Evolutionary conservation across 2,888 invertebrate species (phyloP), one percentile per base, ranked within the genome.

Genomic region (Lepetodrilus schrolli): DNA sequence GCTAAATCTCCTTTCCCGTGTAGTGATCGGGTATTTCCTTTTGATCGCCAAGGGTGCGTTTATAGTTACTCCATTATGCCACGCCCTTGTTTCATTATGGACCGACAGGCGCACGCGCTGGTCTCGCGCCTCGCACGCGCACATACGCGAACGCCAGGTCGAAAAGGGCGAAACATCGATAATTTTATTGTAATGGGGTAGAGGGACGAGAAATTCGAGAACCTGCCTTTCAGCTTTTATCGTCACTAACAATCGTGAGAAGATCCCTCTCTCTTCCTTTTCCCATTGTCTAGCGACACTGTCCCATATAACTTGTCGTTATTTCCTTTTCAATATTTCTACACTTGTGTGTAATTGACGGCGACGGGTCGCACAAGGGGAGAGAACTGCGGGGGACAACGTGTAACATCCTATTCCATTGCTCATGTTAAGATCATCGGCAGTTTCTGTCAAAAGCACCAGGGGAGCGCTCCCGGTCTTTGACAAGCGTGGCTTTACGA

Each of bases 171-270:
- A 47, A 68, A 68, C 68, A 68, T 47, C 68, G 43, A 68, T 68
- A 68, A 68, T 68, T 68, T 38, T 68, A 43, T 47, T 68, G 68
- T 68, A 68, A 68, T 68, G 26, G 68, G 47, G 47, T 26, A n/a
- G 47, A 47, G 43, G 43, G 47, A 43, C 26, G 26, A 47, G 47
- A 68, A 30, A 26, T 21, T 43, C 47, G 47, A 26, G 30, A 43
- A 23, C 26, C 23, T 23, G 58, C 34, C 30, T 58, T 58, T 58
- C 58, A 47, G 68, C 68, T 68, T 68, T 68, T 68, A 68, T 68
- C 30, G 38, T 17, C 68, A 43, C 26, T 68, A 68, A 68, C 47
- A 23, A 68, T 68, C 68, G 68, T 68, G 68, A 68, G 68, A 68
- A 68, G 43, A 13, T n/a, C n/a, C n/a, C 7, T 36, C 10, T 38